These are phyloP conservation scores for Lepeophtheirus nordmannii DNA, from an alignment of 2,888 invertebrate species.

Conservation along the genomic window DNA sequence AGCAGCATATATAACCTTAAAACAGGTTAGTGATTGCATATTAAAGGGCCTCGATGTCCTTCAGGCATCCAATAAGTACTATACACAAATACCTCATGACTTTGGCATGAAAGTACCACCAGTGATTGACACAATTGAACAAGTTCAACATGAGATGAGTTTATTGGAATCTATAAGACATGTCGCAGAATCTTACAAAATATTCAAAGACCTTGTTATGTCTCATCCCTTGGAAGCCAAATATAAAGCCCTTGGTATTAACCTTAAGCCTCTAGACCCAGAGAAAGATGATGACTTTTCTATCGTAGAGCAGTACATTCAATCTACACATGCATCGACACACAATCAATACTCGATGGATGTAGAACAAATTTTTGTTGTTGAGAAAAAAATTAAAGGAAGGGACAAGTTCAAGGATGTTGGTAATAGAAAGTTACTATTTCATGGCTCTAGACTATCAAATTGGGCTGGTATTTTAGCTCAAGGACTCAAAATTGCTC, in stretches of 20 bases:
- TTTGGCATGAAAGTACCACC: slow-evolving; percentile 47
- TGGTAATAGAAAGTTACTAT: slow-evolving; percentile 67
- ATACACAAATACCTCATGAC: slow-evolving; percentile 71
- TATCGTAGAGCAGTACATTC: slow-evolving; percentile 49
- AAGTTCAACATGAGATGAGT: slow-evolving; percentile 46
- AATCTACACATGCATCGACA: slow-evolving; percentile 81
- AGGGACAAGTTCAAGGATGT: slow-evolving; percentile 57
- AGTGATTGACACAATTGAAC: slow-evolving; percentile 34
- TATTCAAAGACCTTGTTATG: slow-evolving; percentile 40
- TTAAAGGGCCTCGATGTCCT: slow-evolving; percentile 29
- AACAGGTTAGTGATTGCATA: slow-evolving; percentile 44
- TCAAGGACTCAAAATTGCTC: slow-evolving; percentile 83
- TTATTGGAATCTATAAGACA: slow-evolving; percentile 87
- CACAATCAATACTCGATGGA: slow-evolving; percentile 58
- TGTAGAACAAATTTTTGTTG: slow-evolving; percentile 42
- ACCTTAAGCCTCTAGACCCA: slow-evolving; percentile 30
- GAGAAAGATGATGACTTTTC: not conserved
- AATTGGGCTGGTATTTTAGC: slow-evolving; percentile 90
- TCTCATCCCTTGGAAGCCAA: slow-evolving; percentile 57
- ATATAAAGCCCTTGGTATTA: slow-evolving; percentile 63
- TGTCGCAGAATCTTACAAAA: slow-evolving; percentile 51
- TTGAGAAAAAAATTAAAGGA: slow-evolving; percentile 25
- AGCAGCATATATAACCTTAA: slow-evolving; percentile 63
- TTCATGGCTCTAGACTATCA: slow-evolving; percentile 91
- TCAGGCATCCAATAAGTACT: slow-evolving; percentile 40